Conservation (phyloP, 2,888 invertebrate species). For the Rhingia campestris region DNA sequence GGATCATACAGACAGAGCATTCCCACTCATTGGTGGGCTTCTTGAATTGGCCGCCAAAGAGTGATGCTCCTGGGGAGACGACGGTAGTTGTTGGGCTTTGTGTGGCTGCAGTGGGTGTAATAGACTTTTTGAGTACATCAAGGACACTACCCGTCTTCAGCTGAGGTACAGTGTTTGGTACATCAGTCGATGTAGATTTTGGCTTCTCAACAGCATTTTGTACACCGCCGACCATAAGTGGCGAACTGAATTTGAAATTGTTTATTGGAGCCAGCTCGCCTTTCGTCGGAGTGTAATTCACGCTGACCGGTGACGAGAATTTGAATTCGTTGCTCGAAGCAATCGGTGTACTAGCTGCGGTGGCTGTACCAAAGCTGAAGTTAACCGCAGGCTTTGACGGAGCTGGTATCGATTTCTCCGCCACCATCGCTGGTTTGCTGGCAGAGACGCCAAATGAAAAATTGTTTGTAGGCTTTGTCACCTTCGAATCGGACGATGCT, state of each 20-base stretch:
- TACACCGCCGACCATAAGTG: constrained; percentile 81
- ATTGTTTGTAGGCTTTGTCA: constrained; percentile 79
- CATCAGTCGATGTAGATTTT: not conserved
- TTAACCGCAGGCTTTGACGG: constrained; percentile 41
- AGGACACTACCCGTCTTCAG: constrained; percentile 83
- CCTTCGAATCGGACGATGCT: constrained; percentile 82
- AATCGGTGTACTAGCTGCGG: constrained; percentile 22
- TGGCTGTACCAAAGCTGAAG: constrained; percentile 40
- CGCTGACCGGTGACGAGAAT: constrained; percentile 84
- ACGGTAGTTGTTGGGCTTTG: constrained; percentile 2
- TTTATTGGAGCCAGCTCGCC: constrained; percentile 83
- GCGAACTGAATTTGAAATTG: constrained; percentile 85
- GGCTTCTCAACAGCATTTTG: constrained; percentile 13
- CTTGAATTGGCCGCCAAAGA: constrained; percentile 83
- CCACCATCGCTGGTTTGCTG: constrained; percentile 13
- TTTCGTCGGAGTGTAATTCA: constrained; percentile 76
- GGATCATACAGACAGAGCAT: constrained; percentile 86
- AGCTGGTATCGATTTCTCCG: constrained; percentile 30
- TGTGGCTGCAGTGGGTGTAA: constrained; percentile 2
- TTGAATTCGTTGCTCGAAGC: constrained; percentile 76
- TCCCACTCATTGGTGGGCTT: constrained; percentile 86
- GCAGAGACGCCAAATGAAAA: constrained; percentile 75
- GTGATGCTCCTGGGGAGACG: constrained; percentile 12
- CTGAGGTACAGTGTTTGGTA: constrained; percentile 75
- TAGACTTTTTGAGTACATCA: constrained; percentile 79